Evolutionary conservation across 2,888 invertebrate genomes (phyloP).

Genomic region (Heliconius ethilla): DNA sequence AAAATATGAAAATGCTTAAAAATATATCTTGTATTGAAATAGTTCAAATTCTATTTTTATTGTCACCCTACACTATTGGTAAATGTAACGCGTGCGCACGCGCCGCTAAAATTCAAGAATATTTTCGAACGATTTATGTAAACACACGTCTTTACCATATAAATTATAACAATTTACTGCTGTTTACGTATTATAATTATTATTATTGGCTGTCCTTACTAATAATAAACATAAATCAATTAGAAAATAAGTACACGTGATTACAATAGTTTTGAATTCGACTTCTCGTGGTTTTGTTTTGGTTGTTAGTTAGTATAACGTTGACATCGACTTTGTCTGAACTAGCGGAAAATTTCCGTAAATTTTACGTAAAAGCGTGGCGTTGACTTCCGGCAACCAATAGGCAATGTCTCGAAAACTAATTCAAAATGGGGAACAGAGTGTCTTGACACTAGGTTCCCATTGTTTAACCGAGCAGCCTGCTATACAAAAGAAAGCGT

Average conservation of each 20-base stretch:
- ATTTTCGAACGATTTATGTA: slow-evolving; percentile 28
- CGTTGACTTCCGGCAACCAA: neutral
- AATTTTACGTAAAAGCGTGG: no score
- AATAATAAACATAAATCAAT: neutral
- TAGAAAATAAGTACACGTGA: neutral
- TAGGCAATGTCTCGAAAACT: neutral
- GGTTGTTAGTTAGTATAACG: no score
- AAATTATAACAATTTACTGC: slow-evolving; percentile 40
- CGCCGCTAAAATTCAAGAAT: slow-evolving; percentile 33
- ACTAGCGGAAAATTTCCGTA: no score
- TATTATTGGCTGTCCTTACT: slow-evolving; percentile 15
- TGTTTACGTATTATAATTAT: slow-evolving; percentile 29
- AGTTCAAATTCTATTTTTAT: neutral
- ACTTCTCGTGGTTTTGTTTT: no score
- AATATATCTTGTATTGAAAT: neutral
- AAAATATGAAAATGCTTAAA: no score
- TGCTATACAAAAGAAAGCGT: neutral
- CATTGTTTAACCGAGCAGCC: neutral
- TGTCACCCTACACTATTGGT: slow-evolving; percentile 34
- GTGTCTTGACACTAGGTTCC: neutral
- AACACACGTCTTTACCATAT: slow-evolving; percentile 37
- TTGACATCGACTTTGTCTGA: no score
- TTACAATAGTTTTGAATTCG: neutral
- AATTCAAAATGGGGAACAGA: neutral
- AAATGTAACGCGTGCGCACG: slow-evolving; percentile 31